Conservation (phyloP, 1,140 invertebrate species). For the Tetramorium parvispinum region DNA sequence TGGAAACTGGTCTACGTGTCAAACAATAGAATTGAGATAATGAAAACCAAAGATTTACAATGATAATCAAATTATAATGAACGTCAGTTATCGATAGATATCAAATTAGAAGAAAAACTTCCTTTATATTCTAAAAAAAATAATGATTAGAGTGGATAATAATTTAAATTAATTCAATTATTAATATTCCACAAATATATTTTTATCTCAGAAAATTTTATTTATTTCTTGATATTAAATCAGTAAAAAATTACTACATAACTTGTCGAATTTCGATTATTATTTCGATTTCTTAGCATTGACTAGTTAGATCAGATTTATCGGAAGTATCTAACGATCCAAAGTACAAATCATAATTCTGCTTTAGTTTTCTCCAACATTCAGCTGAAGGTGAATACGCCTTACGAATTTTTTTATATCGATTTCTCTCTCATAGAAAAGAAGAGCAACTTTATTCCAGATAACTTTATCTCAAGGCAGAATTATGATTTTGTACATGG, state of each 20-base stretch:
- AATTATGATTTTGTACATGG: constrained; percentile 23
- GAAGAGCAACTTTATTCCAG: neutral
- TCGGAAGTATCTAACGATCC: constrained; percentile 11
- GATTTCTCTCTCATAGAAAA: neutral
- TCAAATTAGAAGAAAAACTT: neutral
- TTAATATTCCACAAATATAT: neutral
- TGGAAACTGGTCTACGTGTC: constrained; percentile 39
- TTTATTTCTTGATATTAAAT: neutral
- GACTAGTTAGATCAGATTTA: constrained; percentile 21
- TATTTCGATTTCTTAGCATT: neutral
- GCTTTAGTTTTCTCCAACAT: neutral
- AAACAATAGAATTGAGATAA: neutral
- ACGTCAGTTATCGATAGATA: neutral
- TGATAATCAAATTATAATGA: neutral
- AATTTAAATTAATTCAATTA: neutral
- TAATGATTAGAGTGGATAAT: neutral
- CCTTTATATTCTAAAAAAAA: neutral
- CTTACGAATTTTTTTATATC: neutral
- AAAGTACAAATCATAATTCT: neutral
- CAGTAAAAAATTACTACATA: neutral
- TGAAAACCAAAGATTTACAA: neutral
- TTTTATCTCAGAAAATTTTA: neutral
- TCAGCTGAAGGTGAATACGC: neutral
- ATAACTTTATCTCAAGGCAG: neutral
- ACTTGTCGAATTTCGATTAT: neutral